phyloP scores from a whole-genome alignment of 2,888 invertebrate genomes.

The Diarsia dahlii region DNA sequence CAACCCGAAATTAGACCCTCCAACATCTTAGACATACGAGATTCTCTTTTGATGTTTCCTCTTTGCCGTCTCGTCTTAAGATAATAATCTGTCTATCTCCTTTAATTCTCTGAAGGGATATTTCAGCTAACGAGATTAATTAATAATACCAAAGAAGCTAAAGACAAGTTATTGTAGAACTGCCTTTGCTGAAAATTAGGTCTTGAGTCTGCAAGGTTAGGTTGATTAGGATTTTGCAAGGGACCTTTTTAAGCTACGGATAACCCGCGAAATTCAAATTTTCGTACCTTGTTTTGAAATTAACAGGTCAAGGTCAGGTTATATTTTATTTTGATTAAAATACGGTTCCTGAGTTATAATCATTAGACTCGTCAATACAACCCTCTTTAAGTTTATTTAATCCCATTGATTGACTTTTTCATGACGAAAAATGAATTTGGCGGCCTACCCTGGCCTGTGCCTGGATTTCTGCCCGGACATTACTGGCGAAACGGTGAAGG shows the following conservation, averaged over 20 bases:
- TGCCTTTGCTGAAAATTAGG: background rate
- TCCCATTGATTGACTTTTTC: no score
- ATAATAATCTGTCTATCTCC: conserved; percentile 52
- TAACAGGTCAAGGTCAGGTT: no score
- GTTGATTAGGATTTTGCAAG: background rate
- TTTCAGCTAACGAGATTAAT: conserved; percentile 49
- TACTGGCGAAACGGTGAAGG: background rate
- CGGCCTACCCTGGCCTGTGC: no score
- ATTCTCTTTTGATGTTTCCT: conserved; percentile 63
- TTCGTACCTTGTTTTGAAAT: no score
- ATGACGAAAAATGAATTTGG: no score
- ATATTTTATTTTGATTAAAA: no score
- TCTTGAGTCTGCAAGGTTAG: background rate
- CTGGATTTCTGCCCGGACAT: background rate
- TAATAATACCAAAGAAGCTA: conserved; percentile 31
- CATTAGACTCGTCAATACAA: no score
- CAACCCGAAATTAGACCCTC: conserved; percentile 33
- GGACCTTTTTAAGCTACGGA: no score
- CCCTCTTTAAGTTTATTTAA: no score
- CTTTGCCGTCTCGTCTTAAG: conserved; percentile 42
- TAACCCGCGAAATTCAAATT: no score
- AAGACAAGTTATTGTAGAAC: background rate
- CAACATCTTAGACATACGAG: conserved; percentile 45
- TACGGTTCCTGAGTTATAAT: no score
- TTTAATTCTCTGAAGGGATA: conserved; percentile 52